These are phyloP conservation scores for Eurytemora carolleeae DNA, from an alignment of 1,140 invertebrate species.

Conservation along the genomic window DNA sequence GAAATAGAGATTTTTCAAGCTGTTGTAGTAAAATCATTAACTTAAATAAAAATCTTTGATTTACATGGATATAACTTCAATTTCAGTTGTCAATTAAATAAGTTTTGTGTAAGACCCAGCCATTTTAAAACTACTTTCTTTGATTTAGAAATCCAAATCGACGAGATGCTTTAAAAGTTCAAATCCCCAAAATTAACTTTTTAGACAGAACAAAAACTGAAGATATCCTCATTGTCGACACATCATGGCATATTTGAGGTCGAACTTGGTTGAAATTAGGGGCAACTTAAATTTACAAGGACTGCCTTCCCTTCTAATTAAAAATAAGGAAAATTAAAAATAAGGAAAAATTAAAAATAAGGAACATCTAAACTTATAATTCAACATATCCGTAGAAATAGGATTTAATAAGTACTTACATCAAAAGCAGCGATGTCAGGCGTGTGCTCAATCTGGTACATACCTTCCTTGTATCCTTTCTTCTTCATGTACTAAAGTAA, in stretches of 20 bases:
- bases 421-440: not conserved
- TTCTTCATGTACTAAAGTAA: not conserved
- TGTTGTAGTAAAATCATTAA: no score
- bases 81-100: no score
- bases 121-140: no score
- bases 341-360: not conserved
- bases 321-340: not conserved
- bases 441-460: conserved; percentile 11
- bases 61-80: no score
- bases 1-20: no score
- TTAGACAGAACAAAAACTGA: no score
- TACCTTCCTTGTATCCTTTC: conserved; percentile 5
- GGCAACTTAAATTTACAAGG: not conserved
- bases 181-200: no score
- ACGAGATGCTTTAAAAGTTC: no score
- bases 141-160: no score
- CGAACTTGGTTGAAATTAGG: not conserved
- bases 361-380: not conserved
- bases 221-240: no score
- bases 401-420: not conserved
- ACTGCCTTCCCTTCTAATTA: not conserved
- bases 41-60: no score
- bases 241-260: not conserved
- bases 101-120: no score
- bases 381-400: not conserved